These are phyloP conservation scores for Pseudopodoces humilis DNA, from an alignment of 2,113 vertebrate species.

Conservation along the genomic window DNA sequence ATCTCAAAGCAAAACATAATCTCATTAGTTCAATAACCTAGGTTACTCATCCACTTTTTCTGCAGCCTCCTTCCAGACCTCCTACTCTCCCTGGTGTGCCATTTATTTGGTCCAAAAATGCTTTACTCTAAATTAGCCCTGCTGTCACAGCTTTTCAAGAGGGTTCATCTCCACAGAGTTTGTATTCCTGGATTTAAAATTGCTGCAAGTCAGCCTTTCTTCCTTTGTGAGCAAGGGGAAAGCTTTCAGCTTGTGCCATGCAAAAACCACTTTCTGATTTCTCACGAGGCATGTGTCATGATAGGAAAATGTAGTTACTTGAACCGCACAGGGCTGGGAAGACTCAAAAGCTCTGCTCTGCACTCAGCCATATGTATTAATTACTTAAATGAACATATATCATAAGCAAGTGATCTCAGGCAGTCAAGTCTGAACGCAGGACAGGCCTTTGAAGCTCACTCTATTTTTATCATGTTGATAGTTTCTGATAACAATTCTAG, in stretches of 20 bases:
- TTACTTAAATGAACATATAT: background rate
- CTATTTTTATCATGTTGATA: background rate
- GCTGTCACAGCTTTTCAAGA: background rate
- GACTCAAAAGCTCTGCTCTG: background rate
- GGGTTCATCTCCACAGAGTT: background rate
- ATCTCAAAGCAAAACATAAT: background rate
- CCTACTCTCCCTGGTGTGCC: background rate
- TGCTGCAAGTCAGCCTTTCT: background rate
- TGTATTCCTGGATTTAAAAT: background rate
- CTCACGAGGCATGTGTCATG: background rate
- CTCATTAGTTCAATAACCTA: background rate
- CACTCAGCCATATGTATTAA: background rate
- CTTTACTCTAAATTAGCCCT: background rate
- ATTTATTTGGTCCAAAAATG: background rate
- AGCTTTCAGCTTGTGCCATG: background rate
- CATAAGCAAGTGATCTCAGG: background rate
- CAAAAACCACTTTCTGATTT: background rate
- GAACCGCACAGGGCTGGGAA: accelerated
- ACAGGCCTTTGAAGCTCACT: background rate
- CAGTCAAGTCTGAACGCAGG: background rate
- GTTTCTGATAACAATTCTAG: background rate
- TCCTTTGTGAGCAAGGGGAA: background rate
- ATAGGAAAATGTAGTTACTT: background rate
- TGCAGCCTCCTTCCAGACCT: constrained; percentile 5
- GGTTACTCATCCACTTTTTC: background rate